Evolutionary conservation across 2,888 invertebrate genomes (phyloP), one percentile per base, ranked within the genome.

Genomic region (Salpingus planirostris): DNA sequence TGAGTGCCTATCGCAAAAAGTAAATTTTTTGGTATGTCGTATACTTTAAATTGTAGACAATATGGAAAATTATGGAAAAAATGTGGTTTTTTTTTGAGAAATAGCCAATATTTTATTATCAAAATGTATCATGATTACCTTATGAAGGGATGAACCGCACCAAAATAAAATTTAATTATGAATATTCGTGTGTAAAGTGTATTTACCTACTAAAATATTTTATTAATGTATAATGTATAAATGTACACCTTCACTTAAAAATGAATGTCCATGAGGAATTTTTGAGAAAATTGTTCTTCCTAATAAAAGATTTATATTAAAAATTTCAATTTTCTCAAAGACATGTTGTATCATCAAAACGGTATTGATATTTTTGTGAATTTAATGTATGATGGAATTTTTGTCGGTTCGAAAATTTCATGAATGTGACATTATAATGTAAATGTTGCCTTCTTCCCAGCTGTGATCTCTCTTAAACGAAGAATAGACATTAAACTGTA

Each of bases 361-460:
- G n/a, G n/a, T n/a, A n/a, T n/a, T n/a, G n/a, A n/a, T n/a, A n/a
- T n/a, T n/a, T n/a, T n/a, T n/a, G n/a, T n/a, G n/a, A n/a, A n/a
- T n/a, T n/a, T n/a, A n/a, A n/a, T n/a, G n/a, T n/a, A n/a, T n/a
- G n/a, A n/a, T n/a, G n/a, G n/a, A n/a, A n/a, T n/a, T n/a, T n/a
- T n/a, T n/a, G n/a, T n/a, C n/a, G n/a, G n/a, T n/a, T n/a, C n/a
- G n/a, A n/a, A n/a, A n/a, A n/a, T n/a, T n/a, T n/a, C n/a, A n/a
- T n/a, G n/a, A n/a, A n/a, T n/a, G n/a, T n/a, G n/a, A n/a, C n/a
- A 40, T 37, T 27, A 42, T 43, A 36, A 42, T 27, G 36, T 54
- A 47, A 57, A 49, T 53, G 59, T 59, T 60, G 61, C 61, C 62
- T 62, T 62, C 57, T 59, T 59, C 55, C 55, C 54, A 59, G 50